Evolutionary conservation across 1,140 invertebrate genomes (phyloP).

Genomic region (Hesperophylax magnus): DNA sequence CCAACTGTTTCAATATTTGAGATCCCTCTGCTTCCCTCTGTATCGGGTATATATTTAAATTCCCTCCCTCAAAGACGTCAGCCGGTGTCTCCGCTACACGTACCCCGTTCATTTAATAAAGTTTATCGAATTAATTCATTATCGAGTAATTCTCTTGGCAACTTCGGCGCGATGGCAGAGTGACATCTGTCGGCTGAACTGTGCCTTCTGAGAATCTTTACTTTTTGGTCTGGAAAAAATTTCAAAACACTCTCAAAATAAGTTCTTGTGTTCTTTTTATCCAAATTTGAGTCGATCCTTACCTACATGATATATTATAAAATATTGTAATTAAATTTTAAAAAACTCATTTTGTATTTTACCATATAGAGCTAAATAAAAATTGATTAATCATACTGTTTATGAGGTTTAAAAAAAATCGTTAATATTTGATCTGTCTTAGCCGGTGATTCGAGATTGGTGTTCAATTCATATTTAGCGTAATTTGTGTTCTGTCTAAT

Average conservation of each 20-base stretch:
- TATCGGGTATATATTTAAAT: constrained; percentile 55
- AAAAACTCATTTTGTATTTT: no score
- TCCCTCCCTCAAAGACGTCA: constrained; percentile 35
- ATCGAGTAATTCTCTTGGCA: constrained; percentile 56
- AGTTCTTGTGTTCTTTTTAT: no score
- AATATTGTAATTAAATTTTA: neutral
- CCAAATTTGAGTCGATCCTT: no score
- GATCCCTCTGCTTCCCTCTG: neutral
- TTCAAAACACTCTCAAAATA: no score
- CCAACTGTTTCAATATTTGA: constrained; percentile 23
- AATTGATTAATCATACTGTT: no score
- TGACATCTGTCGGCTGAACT: constrained; percentile 36
- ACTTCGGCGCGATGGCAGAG: constrained; percentile 34
- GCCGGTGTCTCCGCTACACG: constrained; percentile 26
- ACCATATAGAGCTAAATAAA: no score
- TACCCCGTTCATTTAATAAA: constrained; percentile 54
- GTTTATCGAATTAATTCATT: constrained; percentile 58
- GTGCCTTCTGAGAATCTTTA: no score
- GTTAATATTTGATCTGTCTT: neutral
- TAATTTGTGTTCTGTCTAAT: no score
- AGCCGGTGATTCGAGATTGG: no score
- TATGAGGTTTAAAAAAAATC: neutral
- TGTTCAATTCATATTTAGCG: no score
- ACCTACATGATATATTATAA: no score
- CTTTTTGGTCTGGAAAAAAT: no score